Base-by-base conservation (phyloP, 2,113 vertebrate genomes). In the Oceanodroma tethys region DNA sequence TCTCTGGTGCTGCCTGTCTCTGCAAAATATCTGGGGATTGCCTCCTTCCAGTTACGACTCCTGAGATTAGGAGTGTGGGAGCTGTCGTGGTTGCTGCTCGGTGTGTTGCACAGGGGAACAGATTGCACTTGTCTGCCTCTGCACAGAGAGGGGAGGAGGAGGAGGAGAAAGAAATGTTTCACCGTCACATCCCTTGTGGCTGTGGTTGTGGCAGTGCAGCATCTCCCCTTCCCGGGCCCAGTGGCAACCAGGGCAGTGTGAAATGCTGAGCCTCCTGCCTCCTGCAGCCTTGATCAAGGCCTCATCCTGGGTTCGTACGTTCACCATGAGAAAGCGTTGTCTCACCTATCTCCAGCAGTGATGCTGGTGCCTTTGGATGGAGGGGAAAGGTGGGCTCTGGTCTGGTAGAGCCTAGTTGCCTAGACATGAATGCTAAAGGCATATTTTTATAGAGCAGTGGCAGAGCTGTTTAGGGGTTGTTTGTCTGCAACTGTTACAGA, bases 101-200 rank as follows among this genome's bases (percentile, higher is more conserved):
- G 11, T 80, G 53, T 53, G 40, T 58, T 75, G 65, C 30, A 60
- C 30, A 25, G 52, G 29, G 40, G 38, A 91, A 42, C 60, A 67
- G 59, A 55, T 59, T 67, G 36, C 53, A 34, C 32, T 91, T 83
- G 58, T 60, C 71, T 92, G 67, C 71, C 38, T 45, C 59, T 94
- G 74, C 73, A 60, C 10, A 2, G 6, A 81, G 67, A 43, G 42
- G 16, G 38, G 25, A 66, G 38, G 53, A 89, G n/a, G 47, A 94
- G 22, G 36, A 81, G 36, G 25, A 85, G 43, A 36, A 66, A 20
- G 53, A 71, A 72, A 13, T 8, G 15, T 47, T 90, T 70, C 9
- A 1, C 45, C 7, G 0, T 59, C 5, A 1, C 34, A 43, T 67
- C 30, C 38, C 52, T 74, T 1, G 2, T 53, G 29, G 36, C 58